These are phyloP conservation scores for Cyanoramphus novaezelandiae DNA, from an alignment of 2,113 vertebrate genomes.

Conservation along the genomic window DNA sequence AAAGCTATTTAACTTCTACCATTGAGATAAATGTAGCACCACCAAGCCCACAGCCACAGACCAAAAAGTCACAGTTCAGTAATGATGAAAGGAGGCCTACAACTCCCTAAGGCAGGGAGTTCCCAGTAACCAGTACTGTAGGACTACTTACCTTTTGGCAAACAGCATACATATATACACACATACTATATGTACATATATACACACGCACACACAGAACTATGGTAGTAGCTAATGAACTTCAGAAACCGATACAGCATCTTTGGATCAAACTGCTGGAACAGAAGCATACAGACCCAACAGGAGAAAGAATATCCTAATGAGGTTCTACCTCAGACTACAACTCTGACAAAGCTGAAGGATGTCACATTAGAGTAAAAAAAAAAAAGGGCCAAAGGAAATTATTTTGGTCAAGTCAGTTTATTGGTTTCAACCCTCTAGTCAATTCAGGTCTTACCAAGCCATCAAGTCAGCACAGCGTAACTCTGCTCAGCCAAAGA, in stretches of 20 bases:
- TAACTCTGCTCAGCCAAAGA: neutral
- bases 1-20: neutral
- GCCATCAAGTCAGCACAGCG: neutral
- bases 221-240: neutral
- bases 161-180: neutral
- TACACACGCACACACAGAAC: no score
- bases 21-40: neutral
- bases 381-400: neutral
- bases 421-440: neutral
- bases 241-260: neutral
- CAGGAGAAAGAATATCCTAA: neutral
- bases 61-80: neutral
- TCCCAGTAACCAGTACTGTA: neutral
- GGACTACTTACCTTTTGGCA: neutral
- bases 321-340: neutral
- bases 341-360: neutral
- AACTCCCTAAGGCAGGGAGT: neutral
- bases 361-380: neutral
- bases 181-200: neutral
- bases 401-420: neutral
- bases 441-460: neutral
- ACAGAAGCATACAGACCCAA: neutral
- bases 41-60: neutral
- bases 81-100: neutral
- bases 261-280: neutral